A percentile compares a stretch with the other conserved stretches of the same genome.
phyloP scores from a whole-genome alignment of 1,140 invertebrate genomes.

The Bemisia tabaci region DNA sequence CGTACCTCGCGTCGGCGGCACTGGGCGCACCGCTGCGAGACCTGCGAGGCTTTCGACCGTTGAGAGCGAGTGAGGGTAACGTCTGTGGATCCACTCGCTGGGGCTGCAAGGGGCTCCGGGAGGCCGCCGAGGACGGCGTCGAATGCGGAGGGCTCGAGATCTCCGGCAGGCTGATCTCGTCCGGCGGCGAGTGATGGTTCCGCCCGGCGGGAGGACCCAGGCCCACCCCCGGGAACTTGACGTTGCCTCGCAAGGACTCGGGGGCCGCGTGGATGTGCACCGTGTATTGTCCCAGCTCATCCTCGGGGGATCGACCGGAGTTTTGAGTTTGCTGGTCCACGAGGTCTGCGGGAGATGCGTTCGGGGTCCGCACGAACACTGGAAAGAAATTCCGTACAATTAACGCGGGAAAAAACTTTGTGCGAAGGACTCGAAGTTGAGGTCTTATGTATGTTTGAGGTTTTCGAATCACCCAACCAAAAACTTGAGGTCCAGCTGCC shows the following conservation, averaged over 20 bases:
- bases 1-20: not conserved
- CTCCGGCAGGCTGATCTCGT: conserved; percentile 10
- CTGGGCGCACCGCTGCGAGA: not conserved
- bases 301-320: conserved; percentile 14
- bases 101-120: not conserved
- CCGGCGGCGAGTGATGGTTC: not conserved
- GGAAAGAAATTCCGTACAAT: not conserved
- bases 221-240: conserved; percentile 6
- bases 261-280: conserved; percentile 22
- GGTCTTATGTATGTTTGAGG: too few relatives aligned
- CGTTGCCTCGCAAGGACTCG: conserved; percentile 9
- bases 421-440: too few relatives aligned
- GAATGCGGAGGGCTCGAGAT: conserved; percentile 6
- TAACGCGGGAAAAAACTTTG: too few relatives aligned
- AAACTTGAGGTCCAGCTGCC: too few relatives aligned
- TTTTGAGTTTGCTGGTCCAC: not conserved
- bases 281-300: conserved; percentile 20
- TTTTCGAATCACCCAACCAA: too few relatives aligned
- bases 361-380: not conserved
- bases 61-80: not conserved
- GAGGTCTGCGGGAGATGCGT: not conserved
- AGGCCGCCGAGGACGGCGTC: not conserved
- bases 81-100: not conserved
- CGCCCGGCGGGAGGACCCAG: not conserved
- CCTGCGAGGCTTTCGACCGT: not conserved